A percentile compares a stretch with the other conserved stretches of the same genome.
Evolutionary conservation across 2,113 vertebrate species (phyloP).

Genomic region (Oenanthe melanoleuca): DNA sequence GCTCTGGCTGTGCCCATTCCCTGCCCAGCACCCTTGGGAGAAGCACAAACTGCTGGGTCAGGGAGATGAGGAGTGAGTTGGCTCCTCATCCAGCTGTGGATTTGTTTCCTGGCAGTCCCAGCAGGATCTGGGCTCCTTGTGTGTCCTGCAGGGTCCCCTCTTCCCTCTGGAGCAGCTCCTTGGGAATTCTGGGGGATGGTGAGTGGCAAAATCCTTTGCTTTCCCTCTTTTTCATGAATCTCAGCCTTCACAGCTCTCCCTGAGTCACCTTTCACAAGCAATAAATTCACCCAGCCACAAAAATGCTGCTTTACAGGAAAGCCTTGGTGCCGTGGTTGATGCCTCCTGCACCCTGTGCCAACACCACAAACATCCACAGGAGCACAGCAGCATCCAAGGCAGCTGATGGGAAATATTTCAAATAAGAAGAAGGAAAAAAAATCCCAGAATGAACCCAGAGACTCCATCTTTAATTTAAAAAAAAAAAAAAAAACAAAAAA

Average conservation of each 20-base stretch:
- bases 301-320: neutral
- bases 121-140: neutral
- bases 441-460: neutral
- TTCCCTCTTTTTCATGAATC: neutral
- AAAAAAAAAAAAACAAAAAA: neutral
- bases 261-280: slow-evolving; percentile 5
- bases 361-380: neutral
- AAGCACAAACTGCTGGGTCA: neutral
- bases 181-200: accelerated
- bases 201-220: neutral
- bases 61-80: neutral
- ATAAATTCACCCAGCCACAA: slow-evolving; percentile 21
- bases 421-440: neutral
- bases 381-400: neutral
- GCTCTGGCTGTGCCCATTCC: neutral
- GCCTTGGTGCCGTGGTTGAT: neutral
- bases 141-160: neutral
- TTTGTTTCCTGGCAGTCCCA: neutral
- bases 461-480: neutral
- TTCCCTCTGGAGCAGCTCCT: neutral
- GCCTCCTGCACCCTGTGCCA: slow-evolving; percentile 4
- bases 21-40: neutral
- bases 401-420: neutral
- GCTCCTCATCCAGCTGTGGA: neutral
- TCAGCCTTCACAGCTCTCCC: neutral